Evolutionary conservation across 2,797 vertebrate genomes (phyloP).

Genomic region (Sus cebifrons): DNA sequence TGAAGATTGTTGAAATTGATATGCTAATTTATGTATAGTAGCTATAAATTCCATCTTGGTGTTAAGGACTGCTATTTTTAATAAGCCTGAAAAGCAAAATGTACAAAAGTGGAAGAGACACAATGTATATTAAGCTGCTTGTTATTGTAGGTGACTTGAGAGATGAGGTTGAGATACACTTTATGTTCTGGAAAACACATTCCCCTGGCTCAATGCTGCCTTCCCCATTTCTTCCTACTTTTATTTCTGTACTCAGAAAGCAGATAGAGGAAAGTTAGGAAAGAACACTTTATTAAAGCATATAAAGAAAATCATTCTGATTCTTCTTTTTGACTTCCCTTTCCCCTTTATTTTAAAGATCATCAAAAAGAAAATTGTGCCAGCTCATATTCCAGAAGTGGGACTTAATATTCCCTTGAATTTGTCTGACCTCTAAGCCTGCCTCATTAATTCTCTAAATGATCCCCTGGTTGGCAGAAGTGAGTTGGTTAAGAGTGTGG

Average conservation of each 20-base stretch:
- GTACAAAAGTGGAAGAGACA: slow-evolving; percentile 47
- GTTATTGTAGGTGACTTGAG: background rate
- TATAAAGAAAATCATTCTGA: slow-evolving; percentile 43
- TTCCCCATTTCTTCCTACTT: background rate
- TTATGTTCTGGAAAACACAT: background rate
- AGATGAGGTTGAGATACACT: background rate
- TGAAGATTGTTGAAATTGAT: slow-evolving; percentile 60
- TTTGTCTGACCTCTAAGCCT: background rate
- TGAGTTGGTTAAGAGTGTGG: background rate
- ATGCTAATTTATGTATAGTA: slow-evolving; percentile 69
- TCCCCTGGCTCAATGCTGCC: background rate
- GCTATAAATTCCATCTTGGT: slow-evolving; percentile 69
- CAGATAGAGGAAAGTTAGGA: slow-evolving; percentile 20
- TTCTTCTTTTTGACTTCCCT: background rate
- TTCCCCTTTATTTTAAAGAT: slow-evolving; percentile 65
- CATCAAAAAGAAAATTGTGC: slow-evolving; percentile 27
- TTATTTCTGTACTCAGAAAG: slow-evolving; percentile 48
- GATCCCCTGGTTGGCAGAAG: background rate
- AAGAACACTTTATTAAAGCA: slow-evolving; percentile 61
- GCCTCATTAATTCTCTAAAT: slow-evolving; percentile 24
- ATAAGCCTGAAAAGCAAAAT: slow-evolving; percentile 61
- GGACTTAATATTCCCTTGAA: background rate
- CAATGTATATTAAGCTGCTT: background rate
- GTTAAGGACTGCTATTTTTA: slow-evolving; percentile 74
- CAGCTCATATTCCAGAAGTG: slow-evolving; percentile 31